Percentiles rank a stretch among this genome's conserved stretches.
phyloP scores from a whole-genome alignment of 1,140 invertebrate genomes.

The Pararge aegeria region DNA sequence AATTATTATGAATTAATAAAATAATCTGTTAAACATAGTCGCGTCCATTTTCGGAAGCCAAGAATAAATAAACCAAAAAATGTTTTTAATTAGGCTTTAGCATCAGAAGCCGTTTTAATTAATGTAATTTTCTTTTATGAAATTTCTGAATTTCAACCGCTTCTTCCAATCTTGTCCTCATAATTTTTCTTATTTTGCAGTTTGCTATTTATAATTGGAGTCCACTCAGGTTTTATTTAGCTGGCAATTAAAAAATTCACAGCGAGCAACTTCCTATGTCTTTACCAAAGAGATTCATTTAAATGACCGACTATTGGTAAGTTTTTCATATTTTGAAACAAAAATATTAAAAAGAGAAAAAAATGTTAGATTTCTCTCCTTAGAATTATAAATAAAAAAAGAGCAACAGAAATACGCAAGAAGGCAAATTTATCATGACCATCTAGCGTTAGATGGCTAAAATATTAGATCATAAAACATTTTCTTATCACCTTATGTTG shows the following conservation, averaged over 20 bases:
- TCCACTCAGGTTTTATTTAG: slow-evolving; percentile 5
- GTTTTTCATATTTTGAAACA: too few species aligned
- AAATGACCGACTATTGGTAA: neutral
- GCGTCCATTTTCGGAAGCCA: too few species aligned
- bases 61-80: neutral
- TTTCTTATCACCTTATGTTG: too few species aligned
- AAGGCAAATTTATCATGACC: too few species aligned
- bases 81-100: neutral
- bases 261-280: neutral
- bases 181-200: slow-evolving; percentile 5
- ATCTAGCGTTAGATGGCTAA: too few species aligned
- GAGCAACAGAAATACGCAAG: too few species aligned
- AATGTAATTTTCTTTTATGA: neutral
- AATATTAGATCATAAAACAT: too few species aligned
- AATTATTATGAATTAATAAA: too few species aligned
- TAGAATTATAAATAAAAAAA: too few species aligned
- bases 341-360: too few species aligned
- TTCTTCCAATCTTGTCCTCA: neutral
- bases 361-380: too few species aligned
- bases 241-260: slow-evolving; percentile 2
- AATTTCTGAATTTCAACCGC: slow-evolving; percentile 3
- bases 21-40: too few species aligned
- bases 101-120: slow-evolving; percentile 2
- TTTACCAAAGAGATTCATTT: neutral
- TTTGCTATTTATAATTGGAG: slow-evolving; percentile 3